Conservation (phyloP, 1,140 invertebrate species). For the Tenebrio molitor region DNA sequence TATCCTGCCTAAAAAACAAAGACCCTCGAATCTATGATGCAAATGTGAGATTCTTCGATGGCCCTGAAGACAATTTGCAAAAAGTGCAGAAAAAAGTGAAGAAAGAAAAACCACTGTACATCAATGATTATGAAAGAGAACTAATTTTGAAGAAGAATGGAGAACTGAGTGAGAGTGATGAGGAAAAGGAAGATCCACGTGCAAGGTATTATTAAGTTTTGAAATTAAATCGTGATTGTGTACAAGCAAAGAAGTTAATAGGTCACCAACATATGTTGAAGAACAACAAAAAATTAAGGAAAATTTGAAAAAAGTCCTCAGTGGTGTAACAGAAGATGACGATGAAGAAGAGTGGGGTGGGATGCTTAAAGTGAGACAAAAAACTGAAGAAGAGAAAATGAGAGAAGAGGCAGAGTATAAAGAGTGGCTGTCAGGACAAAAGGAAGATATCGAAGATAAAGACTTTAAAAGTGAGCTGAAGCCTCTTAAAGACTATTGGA, state of each 20-base stretch:
- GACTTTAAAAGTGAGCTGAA: slow-evolving; percentile 76
- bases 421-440: slow-evolving; percentile 86
- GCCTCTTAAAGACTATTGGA: slow-evolving; percentile 88
- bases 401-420: slow-evolving; percentile 81
- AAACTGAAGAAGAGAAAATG: slow-evolving; percentile 73
- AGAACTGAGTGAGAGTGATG: slow-evolving; percentile 70
- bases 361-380: slow-evolving; percentile 73
- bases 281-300: slow-evolving; percentile 80
- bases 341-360: slow-evolving; percentile 71
- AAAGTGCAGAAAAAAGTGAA: slow-evolving; percentile 64
- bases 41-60: slow-evolving; percentile 80
- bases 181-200: slow-evolving; percentile 51
- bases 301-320: slow-evolving; percentile 72
- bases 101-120: slow-evolving; percentile 74
- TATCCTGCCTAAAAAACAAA: slow-evolving; percentile 88
- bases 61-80: slow-evolving; percentile 63
- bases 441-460: slow-evolving; percentile 74
- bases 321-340: slow-evolving; percentile 69
- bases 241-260: slow-evolving; percentile 45
- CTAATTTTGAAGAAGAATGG: slow-evolving; percentile 80
- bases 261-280: slow-evolving; percentile 75
- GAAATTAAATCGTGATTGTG: no score
- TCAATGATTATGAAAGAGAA: slow-evolving; percentile 87
- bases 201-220: no score
- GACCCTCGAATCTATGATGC: slow-evolving; percentile 91